Conservation (phyloP, 2,797 vertebrate species). For the Oreortyx pictus region DNA sequence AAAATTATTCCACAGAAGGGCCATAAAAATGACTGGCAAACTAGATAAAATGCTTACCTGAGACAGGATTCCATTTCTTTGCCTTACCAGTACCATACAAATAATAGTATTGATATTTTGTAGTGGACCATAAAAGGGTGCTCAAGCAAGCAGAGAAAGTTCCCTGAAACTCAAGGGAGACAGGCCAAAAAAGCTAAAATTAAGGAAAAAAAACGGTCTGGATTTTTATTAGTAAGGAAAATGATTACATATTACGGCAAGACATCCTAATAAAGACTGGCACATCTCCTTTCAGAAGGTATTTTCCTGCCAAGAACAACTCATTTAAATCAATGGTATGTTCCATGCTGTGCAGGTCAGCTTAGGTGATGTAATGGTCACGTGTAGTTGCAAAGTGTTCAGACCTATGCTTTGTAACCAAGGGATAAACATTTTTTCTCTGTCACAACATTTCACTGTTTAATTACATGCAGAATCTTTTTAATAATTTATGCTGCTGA, state of each 20-base stretch:
- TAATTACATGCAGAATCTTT: neutral
- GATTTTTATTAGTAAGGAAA: neutral
- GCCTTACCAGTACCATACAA: neutral
- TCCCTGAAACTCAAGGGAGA: neutral
- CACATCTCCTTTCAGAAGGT: neutral
- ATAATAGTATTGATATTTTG: conserved; percentile 49
- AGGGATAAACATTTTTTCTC: neutral
- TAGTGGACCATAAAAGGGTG: conserved; percentile 31
- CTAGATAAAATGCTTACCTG: neutral
- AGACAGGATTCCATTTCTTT: neutral
- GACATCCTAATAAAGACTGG: neutral
- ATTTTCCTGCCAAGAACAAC: neutral
- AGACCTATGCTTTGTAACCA: neutral
- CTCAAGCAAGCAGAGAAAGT: neutral
- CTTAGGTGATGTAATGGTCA: neutral
- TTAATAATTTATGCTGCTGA: neutral
- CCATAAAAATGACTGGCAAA: neutral
- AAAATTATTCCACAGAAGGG: conserved; percentile 42
- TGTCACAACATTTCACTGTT: neutral
- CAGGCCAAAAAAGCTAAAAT: neutral
- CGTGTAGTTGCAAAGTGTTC: neutral
- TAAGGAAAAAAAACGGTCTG: neutral
- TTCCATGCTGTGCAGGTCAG: neutral
- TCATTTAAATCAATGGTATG: neutral
- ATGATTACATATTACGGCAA: neutral